phyloP scores from a whole-genome alignment of 2,888 invertebrate genomes.

The Eristalinus aeneus region DNA sequence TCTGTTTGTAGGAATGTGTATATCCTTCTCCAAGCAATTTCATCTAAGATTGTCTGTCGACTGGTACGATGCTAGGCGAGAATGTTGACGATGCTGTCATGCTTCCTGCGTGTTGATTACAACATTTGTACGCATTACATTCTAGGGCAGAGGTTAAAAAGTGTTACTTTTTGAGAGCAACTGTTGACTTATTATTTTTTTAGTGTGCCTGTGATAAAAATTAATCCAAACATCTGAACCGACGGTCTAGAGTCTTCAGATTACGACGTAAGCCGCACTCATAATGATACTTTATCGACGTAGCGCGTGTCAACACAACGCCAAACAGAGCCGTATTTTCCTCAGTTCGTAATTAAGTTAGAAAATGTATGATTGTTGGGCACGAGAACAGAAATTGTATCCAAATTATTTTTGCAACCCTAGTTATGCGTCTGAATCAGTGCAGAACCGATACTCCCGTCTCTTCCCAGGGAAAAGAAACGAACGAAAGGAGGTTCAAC shows the following conservation, averaged over 20 bases:
- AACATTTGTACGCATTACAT: conserved; percentile 17
- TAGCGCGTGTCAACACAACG: conserved; percentile 29
- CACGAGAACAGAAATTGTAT: background rate
- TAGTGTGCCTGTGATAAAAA: conserved; percentile 35
- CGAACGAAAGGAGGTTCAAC: too few relatives aligned
- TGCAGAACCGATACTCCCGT: too few relatives aligned
- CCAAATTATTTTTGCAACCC: conserved; percentile 5
- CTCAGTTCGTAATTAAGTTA: background rate
- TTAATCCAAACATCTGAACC: conserved; percentile 2
- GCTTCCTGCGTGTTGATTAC: conserved; percentile 38
- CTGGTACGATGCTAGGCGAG: background rate
- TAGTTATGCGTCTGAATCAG: conserved; percentile 30
- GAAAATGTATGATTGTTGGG: conserved; percentile 40
- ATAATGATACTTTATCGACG: background rate
- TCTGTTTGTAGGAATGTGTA: background rate
- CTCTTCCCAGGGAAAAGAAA: too few relatives aligned
- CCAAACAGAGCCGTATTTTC: conserved; percentile 33
- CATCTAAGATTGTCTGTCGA: background rate
- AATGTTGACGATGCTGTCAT: background rate
- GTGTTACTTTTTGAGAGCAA: conserved; percentile 5
- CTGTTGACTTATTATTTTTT: conserved; percentile 46
- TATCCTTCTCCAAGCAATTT: background rate
- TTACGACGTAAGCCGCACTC: conserved; percentile 48
- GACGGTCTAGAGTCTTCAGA: background rate
- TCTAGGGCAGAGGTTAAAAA: background rate